Base-by-base conservation (phyloP, 2,888 invertebrate species). In the Aleiodes testaceus region DNA sequence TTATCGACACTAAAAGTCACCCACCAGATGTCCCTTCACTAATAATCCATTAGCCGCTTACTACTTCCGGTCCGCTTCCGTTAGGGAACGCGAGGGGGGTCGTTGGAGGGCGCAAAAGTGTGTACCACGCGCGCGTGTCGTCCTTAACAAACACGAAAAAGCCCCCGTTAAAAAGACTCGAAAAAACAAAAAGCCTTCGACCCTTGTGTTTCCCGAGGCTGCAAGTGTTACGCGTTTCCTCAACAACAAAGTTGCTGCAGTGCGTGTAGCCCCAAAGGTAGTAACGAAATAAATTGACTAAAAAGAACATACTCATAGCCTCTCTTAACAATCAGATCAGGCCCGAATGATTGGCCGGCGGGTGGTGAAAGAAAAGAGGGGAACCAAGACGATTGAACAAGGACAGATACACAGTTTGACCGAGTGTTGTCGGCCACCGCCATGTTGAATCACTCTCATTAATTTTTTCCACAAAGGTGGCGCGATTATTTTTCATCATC, bases 361-460 rank as follows among this genome's bases (percentile, higher is more conserved):
- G 42, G 5, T 42, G 42, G 59, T 14, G 50, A 20, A 20, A 11
- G 50, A 20, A 5, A 11, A 20, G 50, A 20, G 42, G 59, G 59
- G 59, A 42, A 14, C 26, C n/a, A 16, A 36, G 59, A 5, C 9
- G 53, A 53, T 22, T 42, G 42, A 59, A 42, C 18, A 42, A 59
- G 36, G 59, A 59, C 16, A 59, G 59, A 59, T 9, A 36, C 1
- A 36, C 1, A 59, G 36, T 59, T 59, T 59, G 59, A 59, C 59
- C 55, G 63, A 63, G 55, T 70, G 65, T 70, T 66, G 59, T 59
- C 59, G 65, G 22, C 26, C 45, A 89, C 88, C 89, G 89, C 90
- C 90, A 90, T 90, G 89, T 90, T 89, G 90, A 89, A 89, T 89
- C 89, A 89, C 72, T 76, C 89, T 89, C 89, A 89, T 90, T 89